These are phyloP conservation scores for Acanthopleura granulata DNA, from an alignment of 2,888 invertebrate genomes.

Conservation along the genomic window DNA sequence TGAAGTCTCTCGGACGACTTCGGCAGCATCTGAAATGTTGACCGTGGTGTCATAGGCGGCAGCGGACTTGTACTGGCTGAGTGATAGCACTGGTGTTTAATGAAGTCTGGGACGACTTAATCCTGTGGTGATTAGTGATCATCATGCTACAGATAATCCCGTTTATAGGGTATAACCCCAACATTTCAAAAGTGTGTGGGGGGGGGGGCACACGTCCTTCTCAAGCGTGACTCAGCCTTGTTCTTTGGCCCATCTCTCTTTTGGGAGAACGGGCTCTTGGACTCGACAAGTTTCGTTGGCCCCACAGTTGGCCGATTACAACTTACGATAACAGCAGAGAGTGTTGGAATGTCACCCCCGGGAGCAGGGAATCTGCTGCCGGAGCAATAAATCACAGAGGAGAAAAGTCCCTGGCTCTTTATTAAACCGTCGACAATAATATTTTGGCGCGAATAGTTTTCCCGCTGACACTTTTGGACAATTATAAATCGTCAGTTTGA, in stretches of 20 bases:
- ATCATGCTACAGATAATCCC: neutral
- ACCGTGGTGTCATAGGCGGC: neutral
- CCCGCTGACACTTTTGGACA: neutral
- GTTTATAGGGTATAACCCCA: neutral
- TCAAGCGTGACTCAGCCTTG: no score
- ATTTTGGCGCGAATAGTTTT: neutral
- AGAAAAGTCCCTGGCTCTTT: neutral
- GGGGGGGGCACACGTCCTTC: neutral
- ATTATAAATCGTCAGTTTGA: neutral
- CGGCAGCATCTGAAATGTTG: neutral
- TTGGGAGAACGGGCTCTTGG: no score
- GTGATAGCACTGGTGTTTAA: neutral
- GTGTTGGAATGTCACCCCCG: neutral
- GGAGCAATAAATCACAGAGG: neutral
- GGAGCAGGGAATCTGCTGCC: neutral
- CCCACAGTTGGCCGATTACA: neutral
- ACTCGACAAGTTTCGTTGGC: neutral
- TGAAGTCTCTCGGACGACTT: neutral
- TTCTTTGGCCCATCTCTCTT: no score
- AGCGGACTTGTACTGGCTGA: neutral
- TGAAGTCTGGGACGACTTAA: conserved; percentile 3
- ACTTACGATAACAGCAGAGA: neutral
- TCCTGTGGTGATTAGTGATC: conserved; percentile 2
- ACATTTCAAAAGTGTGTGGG: neutral
- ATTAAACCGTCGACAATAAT: neutral